Evolutionary conservation across 1,140 invertebrate species (phyloP).

Genomic region (Chironomus tepperi): DNA sequence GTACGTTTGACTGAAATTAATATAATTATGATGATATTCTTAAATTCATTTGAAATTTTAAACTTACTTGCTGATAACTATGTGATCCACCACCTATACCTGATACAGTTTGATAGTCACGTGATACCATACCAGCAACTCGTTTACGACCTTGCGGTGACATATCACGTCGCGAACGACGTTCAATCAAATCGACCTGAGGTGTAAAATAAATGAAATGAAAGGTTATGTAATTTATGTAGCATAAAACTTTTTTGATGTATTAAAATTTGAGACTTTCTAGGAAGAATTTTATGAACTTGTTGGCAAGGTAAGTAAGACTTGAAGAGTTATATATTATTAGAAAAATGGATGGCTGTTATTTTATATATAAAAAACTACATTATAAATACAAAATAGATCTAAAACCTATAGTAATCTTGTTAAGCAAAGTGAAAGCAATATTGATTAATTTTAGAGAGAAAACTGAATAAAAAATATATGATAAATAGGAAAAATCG

Average conservation of each 20-base stretch:
- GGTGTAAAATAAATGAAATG: constrained; percentile 24
- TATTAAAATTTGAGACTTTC: not conserved
- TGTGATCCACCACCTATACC: constrained; percentile 37
- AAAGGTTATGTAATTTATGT: not conserved
- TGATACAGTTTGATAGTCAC: constrained; percentile 44
- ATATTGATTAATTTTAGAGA: not conserved
- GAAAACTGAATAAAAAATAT: not conserved
- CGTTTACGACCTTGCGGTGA: constrained; percentile 64
- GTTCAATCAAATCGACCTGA: constrained; percentile 40
- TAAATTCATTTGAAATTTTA: too few species aligned
- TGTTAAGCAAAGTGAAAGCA: not conserved
- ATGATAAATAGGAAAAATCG: not conserved
- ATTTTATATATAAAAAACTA: not conserved
- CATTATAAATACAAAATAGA: not conserved
- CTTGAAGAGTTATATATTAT: too few species aligned
- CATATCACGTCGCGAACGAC: constrained; percentile 60
- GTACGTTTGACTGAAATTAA: constrained; percentile 24
- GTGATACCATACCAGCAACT: constrained; percentile 52
- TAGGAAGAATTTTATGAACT: too few species aligned
- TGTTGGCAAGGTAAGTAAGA: too few species aligned
- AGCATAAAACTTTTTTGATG: not conserved
- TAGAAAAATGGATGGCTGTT: too few species aligned
- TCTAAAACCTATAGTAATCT: not conserved
- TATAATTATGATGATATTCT: constrained; percentile 15
- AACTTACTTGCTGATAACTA: constrained; percentile 39